A percentile compares a stretch with the other conserved stretches of the same genome.
phyloP scores from a whole-genome alignment of 2,113 vertebrate genomes.

The Balaenoptera acutorostrata region DNA sequence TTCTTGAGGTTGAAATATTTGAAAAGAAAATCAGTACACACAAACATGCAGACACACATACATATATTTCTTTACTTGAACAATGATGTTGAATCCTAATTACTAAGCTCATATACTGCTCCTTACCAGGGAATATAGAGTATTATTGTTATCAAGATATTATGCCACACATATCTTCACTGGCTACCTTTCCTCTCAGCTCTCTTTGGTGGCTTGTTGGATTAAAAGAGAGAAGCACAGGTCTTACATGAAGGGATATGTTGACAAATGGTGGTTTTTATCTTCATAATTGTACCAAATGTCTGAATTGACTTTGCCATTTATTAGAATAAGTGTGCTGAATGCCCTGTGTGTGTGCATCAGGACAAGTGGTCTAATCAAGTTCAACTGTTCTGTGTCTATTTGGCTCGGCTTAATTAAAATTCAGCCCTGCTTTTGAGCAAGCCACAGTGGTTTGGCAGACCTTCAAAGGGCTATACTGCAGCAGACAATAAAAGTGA shows the following conservation, averaged over 20 bases:
- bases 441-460: constrained; percentile 83
- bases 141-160: constrained; percentile 9
- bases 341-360: constrained; percentile 73
- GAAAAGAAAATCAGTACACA: background rate
- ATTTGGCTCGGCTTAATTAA: constrained; percentile 81
- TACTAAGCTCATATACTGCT: background rate
- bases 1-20: background rate
- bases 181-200: background rate
- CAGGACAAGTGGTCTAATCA: constrained; percentile 78
- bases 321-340: constrained; percentile 73
- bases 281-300: constrained; percentile 56
- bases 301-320: constrained; percentile 68
- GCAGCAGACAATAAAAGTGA: constrained; percentile 79
- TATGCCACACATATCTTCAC: background rate
- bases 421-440: constrained; percentile 80
- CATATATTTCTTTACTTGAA: background rate
- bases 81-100: background rate
- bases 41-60: background rate
- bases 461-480: constrained; percentile 81
- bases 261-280: constrained; percentile 50
- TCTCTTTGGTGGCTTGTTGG: background rate
- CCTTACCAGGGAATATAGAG: background rate
- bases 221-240: background rate
- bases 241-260: background rate
- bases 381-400: constrained; percentile 79